Base-by-base conservation (phyloP, 1,140 invertebrate genomes). In the Sycophaga agraensis region DNA sequence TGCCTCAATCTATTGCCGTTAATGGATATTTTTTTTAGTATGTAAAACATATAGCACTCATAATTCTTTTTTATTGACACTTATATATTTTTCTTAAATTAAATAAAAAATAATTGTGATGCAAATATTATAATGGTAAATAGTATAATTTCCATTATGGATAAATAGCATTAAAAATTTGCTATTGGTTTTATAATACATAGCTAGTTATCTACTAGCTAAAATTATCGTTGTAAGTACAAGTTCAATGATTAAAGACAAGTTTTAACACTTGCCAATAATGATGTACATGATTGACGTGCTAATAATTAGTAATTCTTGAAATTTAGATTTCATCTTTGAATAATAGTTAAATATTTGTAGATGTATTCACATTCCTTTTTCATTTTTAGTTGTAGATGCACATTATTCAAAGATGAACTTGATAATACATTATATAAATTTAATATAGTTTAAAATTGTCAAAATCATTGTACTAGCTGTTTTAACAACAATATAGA, bases 401-500 rank as follows among this genome's bases (percentile, higher is more conserved):
- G 26, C 37, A 49, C 16, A 48, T 39, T 55, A 40, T 54, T 54
- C 31, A 54, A 39, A 54, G 45, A 49, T 50, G 19, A 40, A 17
- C 39, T 6, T 14, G 17, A 24, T 7, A 2, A 8, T 9, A 53
- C 5, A 51, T 50, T 24, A 42, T 40, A 40, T 28, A 21, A 39
- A 31, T 34, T 50, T 62, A 26, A 54, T 56, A 34, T 7, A 8
- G 42, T 17, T 50, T 62, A 34, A 56, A 35, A 53, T 53, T 53
- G 16, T 53, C 14, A 34, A 60, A 61, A 46, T n/a, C 22, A 43
- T 21, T 26, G 11, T 35, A 42, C 43, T 42, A 50, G 45, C 45
- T 56, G 56, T 42, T 62, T 62, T 42, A 55, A n/a, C n/a, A n/a
- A n/a, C n/a, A n/a, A 35, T 55, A 19, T 61, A 60, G 45, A 11